Evolutionary conservation across 2,797 vertebrate genomes (phyloP), one percentile per base, ranked within the genome.

Genomic region (Meda fulgida): DNA sequence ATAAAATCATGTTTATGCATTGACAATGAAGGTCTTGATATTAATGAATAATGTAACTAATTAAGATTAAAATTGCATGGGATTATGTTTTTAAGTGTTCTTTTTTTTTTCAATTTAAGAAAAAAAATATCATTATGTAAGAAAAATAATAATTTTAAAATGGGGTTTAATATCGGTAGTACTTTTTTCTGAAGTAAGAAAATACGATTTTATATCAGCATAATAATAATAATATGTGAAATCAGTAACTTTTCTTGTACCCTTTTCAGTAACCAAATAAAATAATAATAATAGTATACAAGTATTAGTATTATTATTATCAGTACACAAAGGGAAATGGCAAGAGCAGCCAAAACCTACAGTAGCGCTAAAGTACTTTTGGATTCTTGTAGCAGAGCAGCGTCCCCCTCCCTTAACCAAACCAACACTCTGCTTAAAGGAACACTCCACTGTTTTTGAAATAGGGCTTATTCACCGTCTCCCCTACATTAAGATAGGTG

Each of bases 31-130:
- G n/a, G 29, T 7, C 51, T 73, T 71, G 63, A 14, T 53, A 29
- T 21, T 26, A 46, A 73, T 34, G 51, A 77, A 58, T 75, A 3
- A 66, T 31, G 26, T 34, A 34, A 83, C 63, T 75, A 58, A 73
- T 79, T 14, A 34, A 36, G 0, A 23, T 70, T 31, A 36, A 14
- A 79, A 3, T 10, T 48, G 23, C 38, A 73, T 84, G 38, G 34
- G 3, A 34, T 13, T 53, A n/a, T 75, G 43, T 0, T 51, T 71
- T 29, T 51, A 31, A 51, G 26, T 51, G 43, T 18, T 31, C 10
- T 4, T 51, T 60, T 13, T 60, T 60, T 26, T 58, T 60, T 58
- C 1, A 1, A 10, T 23, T 55, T 26, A 5, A 58, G 53, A n/a
- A n/a, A 51, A 51, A 51, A 1, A 23, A 21, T n/a, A n/a, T 8